These are phyloP conservation scores for Enteromius unitaeniatus DNA, from an alignment of 2,797 vertebrate species.

Conservation along the genomic window DNA sequence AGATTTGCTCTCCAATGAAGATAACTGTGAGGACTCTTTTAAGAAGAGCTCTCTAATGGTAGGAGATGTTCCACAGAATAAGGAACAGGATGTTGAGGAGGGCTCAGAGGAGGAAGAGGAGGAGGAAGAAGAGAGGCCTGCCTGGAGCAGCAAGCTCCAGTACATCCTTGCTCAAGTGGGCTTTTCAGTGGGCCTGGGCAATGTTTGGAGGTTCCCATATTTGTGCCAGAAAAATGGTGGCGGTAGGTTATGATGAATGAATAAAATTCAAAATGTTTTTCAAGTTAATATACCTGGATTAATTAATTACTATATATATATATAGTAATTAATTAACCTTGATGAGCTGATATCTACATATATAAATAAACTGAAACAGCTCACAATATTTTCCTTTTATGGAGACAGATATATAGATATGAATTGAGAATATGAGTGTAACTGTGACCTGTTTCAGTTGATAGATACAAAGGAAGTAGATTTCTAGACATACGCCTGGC, in stretches of 20 bases:
- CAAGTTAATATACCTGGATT: neutral
- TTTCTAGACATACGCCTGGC: neutral
- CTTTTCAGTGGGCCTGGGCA: slow-evolving; percentile 97
- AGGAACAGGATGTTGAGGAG: slow-evolving; percentile 76
- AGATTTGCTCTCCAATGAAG: slow-evolving; percentile 97
- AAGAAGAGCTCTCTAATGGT: slow-evolving; percentile 93
- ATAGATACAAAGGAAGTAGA: neutral
- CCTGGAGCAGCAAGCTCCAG: slow-evolving; percentile 97
- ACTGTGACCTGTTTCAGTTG: neutral
- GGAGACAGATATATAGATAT: neutral
- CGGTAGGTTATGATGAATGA: slow-evolving; percentile 80
- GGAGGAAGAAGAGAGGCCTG: slow-evolving; percentile 85
- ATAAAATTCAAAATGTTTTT: neutral
- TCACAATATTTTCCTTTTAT: neutral
- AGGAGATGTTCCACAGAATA: slow-evolving; percentile 78
- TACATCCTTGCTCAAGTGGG: slow-evolving; percentile 98
- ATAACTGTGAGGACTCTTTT: slow-evolving; percentile 90
- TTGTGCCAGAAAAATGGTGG: slow-evolving; percentile 99
- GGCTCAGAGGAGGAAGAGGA: slow-evolving; percentile 82
- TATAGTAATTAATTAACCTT: neutral
- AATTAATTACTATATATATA: too few relatives aligned
- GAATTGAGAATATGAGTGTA: neutral
- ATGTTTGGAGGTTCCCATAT: slow-evolving; percentile 98
- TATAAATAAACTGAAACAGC: neutral
- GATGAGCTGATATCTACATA: neutral